A percentile compares a stretch with the other conserved stretches of the same genome.
phyloP scores from a whole-genome alignment of 2,888 invertebrate species.

The Phalangium opilio region DNA sequence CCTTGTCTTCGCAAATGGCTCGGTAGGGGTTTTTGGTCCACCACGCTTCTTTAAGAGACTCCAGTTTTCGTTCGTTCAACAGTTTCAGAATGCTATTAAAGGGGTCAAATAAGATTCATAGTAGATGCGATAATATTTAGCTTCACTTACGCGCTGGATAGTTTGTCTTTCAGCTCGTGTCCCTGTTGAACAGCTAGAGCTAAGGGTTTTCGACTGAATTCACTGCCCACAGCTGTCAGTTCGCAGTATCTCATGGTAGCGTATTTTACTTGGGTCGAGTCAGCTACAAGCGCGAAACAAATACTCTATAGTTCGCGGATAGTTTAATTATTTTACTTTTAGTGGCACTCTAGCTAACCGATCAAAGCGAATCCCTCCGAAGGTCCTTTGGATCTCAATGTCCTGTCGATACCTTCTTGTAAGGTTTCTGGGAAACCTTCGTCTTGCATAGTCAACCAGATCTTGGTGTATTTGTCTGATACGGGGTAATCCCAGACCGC shows the following conservation, averaged over 20 bases:
- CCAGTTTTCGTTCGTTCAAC: constrained; percentile 75
- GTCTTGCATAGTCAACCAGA: constrained; percentile 91
- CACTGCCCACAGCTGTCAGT: constrained; percentile 81
- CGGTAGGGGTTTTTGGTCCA: constrained; percentile 75
- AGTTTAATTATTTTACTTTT: too few relatives aligned
- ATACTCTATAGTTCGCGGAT: too few relatives aligned
- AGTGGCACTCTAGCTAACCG: too few relatives aligned
- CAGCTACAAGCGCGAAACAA: constrained; percentile 40
- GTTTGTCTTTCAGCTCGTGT: constrained; percentile 79
- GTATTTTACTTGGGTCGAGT: constrained; percentile 81
- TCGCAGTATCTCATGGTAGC: constrained; percentile 68
- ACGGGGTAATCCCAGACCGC: constrained; percentile 99
- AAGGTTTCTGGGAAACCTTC: constrained; percentile 62
- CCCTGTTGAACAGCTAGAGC: constrained; percentile 94
- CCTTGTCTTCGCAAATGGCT: constrained; percentile 54
- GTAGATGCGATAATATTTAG: too few relatives aligned
- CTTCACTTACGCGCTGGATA: constrained; percentile 78
- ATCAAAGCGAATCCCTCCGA: constrained; percentile 77
- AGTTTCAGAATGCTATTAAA: constrained; percentile 64
- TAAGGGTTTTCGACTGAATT: constrained; percentile 92
- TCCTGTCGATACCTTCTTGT: constrained; percentile 60
- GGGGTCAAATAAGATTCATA: too few relatives aligned
- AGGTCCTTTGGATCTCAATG: constrained; percentile 32
- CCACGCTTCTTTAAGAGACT: constrained; percentile 89
- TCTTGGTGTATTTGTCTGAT: constrained; percentile 94